Evolutionary conservation across 2,113 vertebrate species (phyloP).

Genomic region (Mus spicilegus): DNA sequence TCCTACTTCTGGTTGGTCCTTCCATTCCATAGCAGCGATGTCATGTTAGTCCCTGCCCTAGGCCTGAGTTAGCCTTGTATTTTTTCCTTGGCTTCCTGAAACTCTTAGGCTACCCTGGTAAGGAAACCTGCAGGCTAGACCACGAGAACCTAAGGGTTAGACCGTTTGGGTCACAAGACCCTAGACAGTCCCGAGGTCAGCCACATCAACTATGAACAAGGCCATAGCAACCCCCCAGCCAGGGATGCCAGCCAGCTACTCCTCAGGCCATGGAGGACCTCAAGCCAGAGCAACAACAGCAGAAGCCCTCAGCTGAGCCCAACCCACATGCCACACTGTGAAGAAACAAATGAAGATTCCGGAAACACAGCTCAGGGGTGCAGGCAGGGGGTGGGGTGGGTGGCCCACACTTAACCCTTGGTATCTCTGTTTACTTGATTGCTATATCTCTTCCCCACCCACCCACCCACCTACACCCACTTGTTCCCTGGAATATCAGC

Average conservation of each 20-base stretch:
- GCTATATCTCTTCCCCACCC: background rate
- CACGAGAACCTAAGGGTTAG: background rate
- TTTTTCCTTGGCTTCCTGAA: background rate
- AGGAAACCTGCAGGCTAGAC: background rate
- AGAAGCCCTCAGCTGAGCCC: background rate
- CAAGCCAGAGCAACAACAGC: background rate
- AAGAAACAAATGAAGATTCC: background rate
- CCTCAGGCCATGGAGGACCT: background rate
- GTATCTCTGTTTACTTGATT: background rate
- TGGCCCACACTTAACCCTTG: background rate
- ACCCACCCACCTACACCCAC: background rate
- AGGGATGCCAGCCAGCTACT: accelerated
- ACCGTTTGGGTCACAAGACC: background rate
- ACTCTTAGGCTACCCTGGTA: background rate
- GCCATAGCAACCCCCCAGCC: too few species aligned
- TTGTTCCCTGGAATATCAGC: background rate
- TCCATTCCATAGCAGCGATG: background rate
- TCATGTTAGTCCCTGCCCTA: background rate
- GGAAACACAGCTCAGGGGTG: too few species aligned
- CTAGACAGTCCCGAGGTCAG: background rate
- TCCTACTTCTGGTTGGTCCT: background rate
- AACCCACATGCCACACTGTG: background rate
- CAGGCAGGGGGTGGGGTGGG: too few species aligned
- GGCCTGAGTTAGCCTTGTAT: background rate
- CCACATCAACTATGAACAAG: background rate